phyloP scores from a whole-genome alignment of 2,113 vertebrate species.

The Zosterops pallidus region DNA sequence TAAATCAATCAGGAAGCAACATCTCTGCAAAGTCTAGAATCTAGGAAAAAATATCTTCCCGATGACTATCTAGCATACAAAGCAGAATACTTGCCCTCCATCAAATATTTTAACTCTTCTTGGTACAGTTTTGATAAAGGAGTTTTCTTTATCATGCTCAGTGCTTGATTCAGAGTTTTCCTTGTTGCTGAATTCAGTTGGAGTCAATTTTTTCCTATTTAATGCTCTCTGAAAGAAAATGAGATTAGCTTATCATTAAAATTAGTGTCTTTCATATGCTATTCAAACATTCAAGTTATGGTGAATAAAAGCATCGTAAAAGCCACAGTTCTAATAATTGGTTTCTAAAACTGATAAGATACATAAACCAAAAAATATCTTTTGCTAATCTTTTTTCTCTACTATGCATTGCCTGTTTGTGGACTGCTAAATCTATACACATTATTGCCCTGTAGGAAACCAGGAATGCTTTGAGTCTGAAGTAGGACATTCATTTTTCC shows the following conservation, averaged over 20 bases:
- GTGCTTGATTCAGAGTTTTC: constrained; percentile 84
- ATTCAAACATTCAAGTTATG: not conserved
- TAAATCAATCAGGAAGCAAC: constrained; percentile 7
- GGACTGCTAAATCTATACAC: not conserved
- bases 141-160: constrained; percentile 89
- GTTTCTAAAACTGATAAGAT: not conserved
- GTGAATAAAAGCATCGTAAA: not conserved
- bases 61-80: constrained; percentile 46
- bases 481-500: not conserved
- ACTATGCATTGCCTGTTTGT: not conserved
- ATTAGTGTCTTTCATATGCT: not conserved
- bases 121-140: constrained; percentile 86
- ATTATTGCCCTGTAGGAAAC: not conserved
- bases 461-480: not conserved
- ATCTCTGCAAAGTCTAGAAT: not conserved
- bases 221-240: constrained; percentile 77
- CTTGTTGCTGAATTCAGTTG: constrained; percentile 84
- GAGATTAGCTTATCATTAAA: constrained; percentile 38
- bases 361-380: not conserved
- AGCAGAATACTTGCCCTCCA: constrained; percentile 88
- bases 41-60: not conserved
- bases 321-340: not conserved
- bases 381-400: not conserved
- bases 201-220: constrained; percentile 78
- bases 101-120: constrained; percentile 98